Conservation (phyloP, 2,888 invertebrate genomes). For the Rotaria macrura region DNA sequence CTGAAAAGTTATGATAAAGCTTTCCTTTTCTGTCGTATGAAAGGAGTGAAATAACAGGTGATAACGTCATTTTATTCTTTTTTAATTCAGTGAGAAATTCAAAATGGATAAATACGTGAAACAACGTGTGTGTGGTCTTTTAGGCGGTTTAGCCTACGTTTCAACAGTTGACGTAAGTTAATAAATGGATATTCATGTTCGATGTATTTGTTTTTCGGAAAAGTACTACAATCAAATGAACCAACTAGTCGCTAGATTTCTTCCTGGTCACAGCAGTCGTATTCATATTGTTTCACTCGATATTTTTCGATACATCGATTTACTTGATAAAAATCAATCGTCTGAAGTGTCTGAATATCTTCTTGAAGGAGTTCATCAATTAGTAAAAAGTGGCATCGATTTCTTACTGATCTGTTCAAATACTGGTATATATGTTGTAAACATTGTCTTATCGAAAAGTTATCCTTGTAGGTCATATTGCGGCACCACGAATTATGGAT, state of each 20-base stretch:
- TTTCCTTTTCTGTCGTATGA: not conserved
- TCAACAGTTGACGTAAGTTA: not conserved
- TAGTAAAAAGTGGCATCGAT: slow-evolving; percentile 12
- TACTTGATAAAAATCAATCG: not conserved
- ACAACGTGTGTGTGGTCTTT: slow-evolving; percentile 1
- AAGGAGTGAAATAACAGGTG: not conserved
- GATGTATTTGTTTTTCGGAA: too few species aligned
- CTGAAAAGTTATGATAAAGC: not conserved
- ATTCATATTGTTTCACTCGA: not conserved
- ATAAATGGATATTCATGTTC: not conserved
- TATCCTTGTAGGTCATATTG: not conserved
- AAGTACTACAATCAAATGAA: slow-evolving; percentile 5
- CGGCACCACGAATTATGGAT: not conserved
- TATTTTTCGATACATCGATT: not conserved
- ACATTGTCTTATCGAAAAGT: too few species aligned
- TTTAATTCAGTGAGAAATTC: not conserved
- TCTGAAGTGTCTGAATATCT: not conserved
- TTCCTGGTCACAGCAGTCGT: not conserved
- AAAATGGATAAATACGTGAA: not conserved
- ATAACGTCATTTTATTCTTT: not conserved
- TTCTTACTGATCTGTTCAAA: slow-evolving; percentile 1
- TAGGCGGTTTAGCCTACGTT: not conserved
- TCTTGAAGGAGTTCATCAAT: not conserved
- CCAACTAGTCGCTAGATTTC: not conserved
- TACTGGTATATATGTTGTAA: not conserved